phyloP scores from a whole-genome alignment of 2,113 vertebrate species.

The Mustela lutreola region DNA sequence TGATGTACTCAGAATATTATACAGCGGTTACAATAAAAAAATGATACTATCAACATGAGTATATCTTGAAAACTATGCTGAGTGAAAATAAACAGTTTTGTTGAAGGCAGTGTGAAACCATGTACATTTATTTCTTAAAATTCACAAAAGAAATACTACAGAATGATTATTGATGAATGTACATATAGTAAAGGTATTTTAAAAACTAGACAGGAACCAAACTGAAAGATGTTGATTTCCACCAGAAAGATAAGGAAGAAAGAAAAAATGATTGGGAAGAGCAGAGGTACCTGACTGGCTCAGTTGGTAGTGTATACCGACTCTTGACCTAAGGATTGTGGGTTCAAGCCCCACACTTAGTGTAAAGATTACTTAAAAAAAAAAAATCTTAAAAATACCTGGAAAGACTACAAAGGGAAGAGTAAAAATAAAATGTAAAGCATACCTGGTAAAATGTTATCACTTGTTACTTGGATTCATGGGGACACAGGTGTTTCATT shows the following conservation, averaged over 20 bases:
- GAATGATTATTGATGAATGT: neutral
- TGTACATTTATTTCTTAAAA: neutral
- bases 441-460: neutral
- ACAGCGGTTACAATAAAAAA: neutral
- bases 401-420: neutral
- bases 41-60: neutral
- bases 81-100: neutral
- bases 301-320: neutral
- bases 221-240: constrained; percentile 6
- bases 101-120: neutral
- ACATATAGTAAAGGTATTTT: neutral
- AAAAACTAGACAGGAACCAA: neutral
- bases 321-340: neutral
- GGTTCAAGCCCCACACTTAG: neutral
- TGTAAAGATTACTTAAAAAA: neutral
- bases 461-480: neutral
- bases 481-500: neutral
- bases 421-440: neutral
- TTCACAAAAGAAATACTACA: neutral
- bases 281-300: neutral
- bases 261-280: neutral
- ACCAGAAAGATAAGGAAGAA: neutral
- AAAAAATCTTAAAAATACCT: neutral
- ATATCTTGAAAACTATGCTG: neutral
- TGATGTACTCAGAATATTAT: neutral